A percentile compares a stretch with the other conserved stretches of the same genome.
Conservation (phyloP, 2,888 invertebrate species). For the Sericinus montela region DNA sequence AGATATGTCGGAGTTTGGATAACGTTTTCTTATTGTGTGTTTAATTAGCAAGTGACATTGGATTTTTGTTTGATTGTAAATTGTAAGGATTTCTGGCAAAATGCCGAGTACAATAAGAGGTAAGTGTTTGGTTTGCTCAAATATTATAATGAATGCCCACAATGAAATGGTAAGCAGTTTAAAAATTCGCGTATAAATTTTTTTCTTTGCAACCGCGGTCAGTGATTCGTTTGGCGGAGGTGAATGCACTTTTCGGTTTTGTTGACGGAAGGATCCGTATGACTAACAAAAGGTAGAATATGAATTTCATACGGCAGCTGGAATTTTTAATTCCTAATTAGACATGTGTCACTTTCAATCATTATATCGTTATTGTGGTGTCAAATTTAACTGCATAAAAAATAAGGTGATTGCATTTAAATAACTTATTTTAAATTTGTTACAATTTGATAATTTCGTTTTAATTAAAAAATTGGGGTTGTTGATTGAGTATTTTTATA, state of each 20-base stretch:
- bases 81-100: constrained; percentile 53
- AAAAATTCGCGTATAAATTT: not conserved
- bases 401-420: too few species aligned
- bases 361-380: constrained; percentile 22
- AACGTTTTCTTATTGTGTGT: constrained; percentile 33
- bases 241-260: constrained; percentile 44
- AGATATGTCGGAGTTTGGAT: constrained; percentile 54
- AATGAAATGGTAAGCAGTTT: not conserved
- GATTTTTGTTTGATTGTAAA: constrained; percentile 31
- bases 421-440: too few species aligned
- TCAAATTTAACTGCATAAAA: too few species aligned
- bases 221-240: constrained; percentile 29
- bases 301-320: constrained; percentile 45
- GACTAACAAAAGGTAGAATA: constrained; percentile 37
- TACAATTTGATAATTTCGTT: too few species aligned
- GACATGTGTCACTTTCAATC: constrained; percentile 38
- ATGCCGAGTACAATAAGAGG: constrained; percentile 78
- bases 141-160: not conserved
- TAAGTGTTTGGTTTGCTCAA: constrained; percentile 35
- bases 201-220: constrained; percentile 20
- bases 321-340: constrained; percentile 38
- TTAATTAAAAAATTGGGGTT: too few species aligned
- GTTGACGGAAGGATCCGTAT: constrained; percentile 47
- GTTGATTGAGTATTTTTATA: too few species aligned
- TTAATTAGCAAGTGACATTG: constrained; percentile 35